Percentiles rank a stretch among this genome's conserved stretches.
Evolutionary conservation across 2,113 vertebrate genomes (phyloP).

Genomic region (Passer montanus): DNA sequence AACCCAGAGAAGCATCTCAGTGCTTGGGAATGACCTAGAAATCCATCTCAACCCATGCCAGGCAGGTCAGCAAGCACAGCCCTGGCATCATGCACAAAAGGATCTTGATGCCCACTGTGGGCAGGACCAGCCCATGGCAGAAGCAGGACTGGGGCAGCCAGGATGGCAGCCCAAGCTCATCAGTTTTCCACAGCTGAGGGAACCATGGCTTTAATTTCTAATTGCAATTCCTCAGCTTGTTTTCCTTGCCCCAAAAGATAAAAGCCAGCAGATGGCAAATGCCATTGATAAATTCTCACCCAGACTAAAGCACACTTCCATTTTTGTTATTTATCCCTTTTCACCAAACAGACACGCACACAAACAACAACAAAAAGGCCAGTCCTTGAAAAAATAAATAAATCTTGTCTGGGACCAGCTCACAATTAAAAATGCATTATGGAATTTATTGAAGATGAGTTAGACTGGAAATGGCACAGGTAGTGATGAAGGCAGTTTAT

Average conservation of each 20-base stretch:
- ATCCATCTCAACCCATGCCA: background rate
- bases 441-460: conserved; percentile 62
- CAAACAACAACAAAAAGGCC: conserved; percentile 49
- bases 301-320: conserved; percentile 33
- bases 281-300: conserved; percentile 40
- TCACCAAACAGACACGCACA: background rate
- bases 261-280: conserved; percentile 24
- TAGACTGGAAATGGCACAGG: conserved; percentile 28
- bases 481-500: conserved; percentile 61
- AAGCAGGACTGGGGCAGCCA: background rate
- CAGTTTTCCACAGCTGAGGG: background rate
- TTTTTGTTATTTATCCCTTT: background rate
- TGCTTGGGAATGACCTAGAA: background rate
- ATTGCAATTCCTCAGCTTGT: conserved; percentile 17
- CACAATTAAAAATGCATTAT: conserved; percentile 73
- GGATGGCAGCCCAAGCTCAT: background rate
- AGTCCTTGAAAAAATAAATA: conserved; percentile 61
- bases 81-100: background rate
- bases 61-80: background rate
- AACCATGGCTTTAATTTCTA: background rate
- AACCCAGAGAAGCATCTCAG: background rate
- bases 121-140: background rate
- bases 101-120: background rate
- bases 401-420: conserved; percentile 60
- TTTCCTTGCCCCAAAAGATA: conserved; percentile 54